phyloP scores from a whole-genome alignment of 2,888 invertebrate species.

The Ectemnius continuus region DNA sequence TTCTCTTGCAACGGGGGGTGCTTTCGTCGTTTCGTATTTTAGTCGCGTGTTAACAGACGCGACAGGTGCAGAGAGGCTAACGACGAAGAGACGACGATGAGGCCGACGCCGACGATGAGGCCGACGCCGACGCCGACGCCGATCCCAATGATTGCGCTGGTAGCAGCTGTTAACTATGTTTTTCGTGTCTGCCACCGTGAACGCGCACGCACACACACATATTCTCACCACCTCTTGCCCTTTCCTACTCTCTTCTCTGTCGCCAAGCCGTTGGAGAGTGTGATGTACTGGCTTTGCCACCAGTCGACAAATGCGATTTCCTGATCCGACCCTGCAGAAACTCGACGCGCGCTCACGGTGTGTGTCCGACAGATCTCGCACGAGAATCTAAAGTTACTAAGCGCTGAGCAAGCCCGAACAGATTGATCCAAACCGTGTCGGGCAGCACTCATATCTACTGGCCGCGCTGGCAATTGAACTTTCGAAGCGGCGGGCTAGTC shows the following conservation, averaged over 20 bases:
- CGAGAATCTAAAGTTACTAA: slow-evolving; percentile 53
- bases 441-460: too few relatives aligned
- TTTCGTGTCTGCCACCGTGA: slow-evolving; percentile 56
- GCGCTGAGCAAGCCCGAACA: not conserved
- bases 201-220: slow-evolving; percentile 18
- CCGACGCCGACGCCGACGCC: slow-evolving; percentile 25
- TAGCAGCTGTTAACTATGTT: slow-evolving; percentile 27
- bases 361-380: slow-evolving; percentile 50
- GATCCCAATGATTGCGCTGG: slow-evolving; percentile 32
- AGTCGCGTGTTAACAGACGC: slow-evolving; percentile 72
- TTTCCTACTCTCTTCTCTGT: not conserved
- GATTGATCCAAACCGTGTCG: slow-evolving; percentile 3
- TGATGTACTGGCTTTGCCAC: not conserved
- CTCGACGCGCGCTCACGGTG: slow-evolving; percentile 46
- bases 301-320: slow-evolving; percentile 46
- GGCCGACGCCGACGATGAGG: slow-evolving; percentile 32
- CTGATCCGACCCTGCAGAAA: slow-evolving; percentile 56
- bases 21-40: slow-evolving; percentile 56
- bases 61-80: slow-evolving; percentile 64
- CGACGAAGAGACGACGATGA: not conserved
- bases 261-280: not conserved
- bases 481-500: too few relatives aligned
- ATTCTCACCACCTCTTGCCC: not conserved
- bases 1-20: slow-evolving; percentile 44
- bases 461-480: too few relatives aligned